These are phyloP conservation scores for Zaprionus gabonicus DNA, from an alignment of 1,140 invertebrate species.

Conservation along the genomic window DNA sequence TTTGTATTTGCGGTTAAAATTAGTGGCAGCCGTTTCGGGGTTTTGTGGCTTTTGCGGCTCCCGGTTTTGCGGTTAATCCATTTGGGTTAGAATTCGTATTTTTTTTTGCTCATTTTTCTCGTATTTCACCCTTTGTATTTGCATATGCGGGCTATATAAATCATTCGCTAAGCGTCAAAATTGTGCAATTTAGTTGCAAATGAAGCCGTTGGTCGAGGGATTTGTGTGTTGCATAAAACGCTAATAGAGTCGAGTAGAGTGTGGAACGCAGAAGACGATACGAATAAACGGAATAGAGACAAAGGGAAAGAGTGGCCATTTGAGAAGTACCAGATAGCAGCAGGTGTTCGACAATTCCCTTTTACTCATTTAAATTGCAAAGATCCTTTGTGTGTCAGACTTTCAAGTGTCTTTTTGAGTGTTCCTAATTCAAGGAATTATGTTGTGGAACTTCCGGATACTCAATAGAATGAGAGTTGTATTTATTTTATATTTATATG, in stretches of 20 bases:
- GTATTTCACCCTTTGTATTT: conserved; percentile 22
- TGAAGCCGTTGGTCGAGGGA: conserved; percentile 23
- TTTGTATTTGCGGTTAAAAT: conserved; percentile 69
- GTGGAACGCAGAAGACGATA: not conserved
- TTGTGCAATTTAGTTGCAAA: conserved; percentile 63
- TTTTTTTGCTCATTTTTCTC: conserved; percentile 6
- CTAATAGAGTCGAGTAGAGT: conserved; percentile 29
- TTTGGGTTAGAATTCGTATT: conserved; percentile 49
- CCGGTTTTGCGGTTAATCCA: conserved; percentile 62
- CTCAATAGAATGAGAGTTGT: too few relatives aligned
- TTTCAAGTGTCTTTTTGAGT: not conserved
- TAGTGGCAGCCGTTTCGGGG: conserved; percentile 62
- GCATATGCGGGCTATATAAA: conserved; percentile 61
- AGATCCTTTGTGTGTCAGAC: not conserved
- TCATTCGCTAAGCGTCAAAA: conserved; percentile 63
- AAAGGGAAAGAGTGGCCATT: not conserved
- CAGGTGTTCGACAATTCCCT: not conserved
- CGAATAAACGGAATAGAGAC: not conserved
- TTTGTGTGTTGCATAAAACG: conserved; percentile 19
- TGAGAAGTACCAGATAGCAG: not conserved
- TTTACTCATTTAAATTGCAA: not conserved
- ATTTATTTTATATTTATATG: too few relatives aligned
- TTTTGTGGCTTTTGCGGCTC: conserved; percentile 52
- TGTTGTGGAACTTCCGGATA: too few relatives aligned
- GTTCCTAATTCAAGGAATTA: too few relatives aligned